phyloP scores from a whole-genome alignment of 2,113 vertebrate species.

The Eubucco bourcierii region DNA sequence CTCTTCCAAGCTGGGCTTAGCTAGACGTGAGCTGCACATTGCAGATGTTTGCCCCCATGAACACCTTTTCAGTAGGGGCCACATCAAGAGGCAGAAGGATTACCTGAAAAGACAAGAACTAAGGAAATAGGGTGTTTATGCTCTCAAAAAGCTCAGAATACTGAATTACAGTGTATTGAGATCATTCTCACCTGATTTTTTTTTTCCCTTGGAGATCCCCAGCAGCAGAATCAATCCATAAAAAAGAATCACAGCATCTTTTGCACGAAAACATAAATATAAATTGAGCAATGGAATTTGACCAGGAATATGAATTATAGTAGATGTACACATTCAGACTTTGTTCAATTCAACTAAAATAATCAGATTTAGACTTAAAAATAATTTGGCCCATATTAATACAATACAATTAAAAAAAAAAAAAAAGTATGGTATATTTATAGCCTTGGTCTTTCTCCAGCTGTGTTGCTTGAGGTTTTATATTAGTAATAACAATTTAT shows the following conservation, averaged over 20 bases:
- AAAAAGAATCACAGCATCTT: neutral
- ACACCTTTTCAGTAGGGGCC: neutral
- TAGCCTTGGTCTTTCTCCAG: constrained; percentile 43
- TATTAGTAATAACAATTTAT: constrained; percentile 65
- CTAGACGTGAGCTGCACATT: neutral
- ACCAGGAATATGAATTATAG: neutral
- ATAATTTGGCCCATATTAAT: constrained; percentile 14
- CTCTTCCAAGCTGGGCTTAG: neutral
- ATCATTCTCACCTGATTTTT: neutral
- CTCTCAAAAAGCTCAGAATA: neutral
- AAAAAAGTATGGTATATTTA: constrained; percentile 39
- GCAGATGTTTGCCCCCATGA: neutral
- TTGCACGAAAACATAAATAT: neutral
- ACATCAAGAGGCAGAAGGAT: neutral
- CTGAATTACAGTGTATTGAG: neutral
- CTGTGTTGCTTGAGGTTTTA: constrained; percentile 62
- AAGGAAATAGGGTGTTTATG: neutral
- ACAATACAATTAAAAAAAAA: neutral
- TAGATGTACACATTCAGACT: neutral
- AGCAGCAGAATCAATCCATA: neutral
- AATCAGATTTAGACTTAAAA: constrained; percentile 21
- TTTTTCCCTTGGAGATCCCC: neutral
- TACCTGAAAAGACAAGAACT: neutral
- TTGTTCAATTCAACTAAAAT: constrained; percentile 30
- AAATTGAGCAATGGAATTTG: neutral